Conservation (phyloP, 37 sponge, comb jelly and placozoan genomes). For the Eunapius fragilis region DNA sequence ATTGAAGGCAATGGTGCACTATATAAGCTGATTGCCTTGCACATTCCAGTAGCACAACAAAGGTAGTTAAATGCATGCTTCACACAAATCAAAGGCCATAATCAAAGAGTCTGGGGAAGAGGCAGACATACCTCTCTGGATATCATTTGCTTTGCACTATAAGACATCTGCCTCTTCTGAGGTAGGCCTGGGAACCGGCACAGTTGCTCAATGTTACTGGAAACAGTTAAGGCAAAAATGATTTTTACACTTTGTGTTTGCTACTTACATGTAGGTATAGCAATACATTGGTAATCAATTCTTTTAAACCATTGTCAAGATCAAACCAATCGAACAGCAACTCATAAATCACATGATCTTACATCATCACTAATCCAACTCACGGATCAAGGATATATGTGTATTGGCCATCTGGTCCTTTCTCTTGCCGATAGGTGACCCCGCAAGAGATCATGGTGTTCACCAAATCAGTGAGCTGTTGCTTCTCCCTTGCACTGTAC, state of each 20-base stretch:
- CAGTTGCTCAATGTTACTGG: conserved; percentile 72
- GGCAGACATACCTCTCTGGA: conserved; percentile 77
- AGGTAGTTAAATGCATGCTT: not conserved
- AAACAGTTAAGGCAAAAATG: not conserved
- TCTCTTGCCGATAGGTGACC: conserved; percentile 88
- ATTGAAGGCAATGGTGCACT: too few species aligned
- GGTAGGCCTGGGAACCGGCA: conserved; percentile 71
- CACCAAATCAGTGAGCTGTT: conserved; percentile 78
- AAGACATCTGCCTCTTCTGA: conserved; percentile 89
- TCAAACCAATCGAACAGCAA: too few species aligned
- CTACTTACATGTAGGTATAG: not conserved
- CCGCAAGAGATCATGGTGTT: conserved; percentile 92
- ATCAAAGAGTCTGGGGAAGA: not conserved
- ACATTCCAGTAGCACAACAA: not conserved
- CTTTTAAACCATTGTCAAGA: too few species aligned
- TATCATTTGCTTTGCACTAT: conserved; percentile 93
- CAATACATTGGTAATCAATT: not conserved
- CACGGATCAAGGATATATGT: conserved; percentile 88
- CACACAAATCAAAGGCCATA: not conserved
- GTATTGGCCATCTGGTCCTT: conserved; percentile 83
- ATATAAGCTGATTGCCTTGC: not conserved
- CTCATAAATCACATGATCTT: too few species aligned
- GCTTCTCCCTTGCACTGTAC: conserved; percentile 87
- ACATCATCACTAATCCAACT: too few species aligned
- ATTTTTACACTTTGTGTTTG: too few species aligned